Evolutionary conservation across 1,140 invertebrate genomes (phyloP).

Genomic region (Hycleus cichorii): DNA sequence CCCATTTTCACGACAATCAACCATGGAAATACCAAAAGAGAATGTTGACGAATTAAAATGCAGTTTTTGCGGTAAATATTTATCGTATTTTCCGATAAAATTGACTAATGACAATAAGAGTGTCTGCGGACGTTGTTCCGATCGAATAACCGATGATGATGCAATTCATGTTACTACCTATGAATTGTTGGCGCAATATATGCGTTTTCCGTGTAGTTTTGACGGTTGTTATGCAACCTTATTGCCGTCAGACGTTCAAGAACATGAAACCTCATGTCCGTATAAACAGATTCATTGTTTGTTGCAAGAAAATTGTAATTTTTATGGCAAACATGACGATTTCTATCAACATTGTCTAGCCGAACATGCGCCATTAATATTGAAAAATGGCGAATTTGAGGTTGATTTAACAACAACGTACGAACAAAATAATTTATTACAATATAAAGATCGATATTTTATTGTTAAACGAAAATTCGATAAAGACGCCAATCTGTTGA

Average conservation of each 20-base stretch:
- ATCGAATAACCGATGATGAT: neutral
- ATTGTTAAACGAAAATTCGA: slow-evolving; percentile 24
- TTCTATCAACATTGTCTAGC: slow-evolving; percentile 21
- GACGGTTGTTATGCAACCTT: slow-evolving; percentile 14
- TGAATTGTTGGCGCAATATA: slow-evolving; percentile 10
- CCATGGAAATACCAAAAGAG: neutral
- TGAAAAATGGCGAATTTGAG: slow-evolving; percentile 20
- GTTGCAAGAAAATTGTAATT: slow-evolving; percentile 8
- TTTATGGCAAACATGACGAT: slow-evolving; percentile 20
- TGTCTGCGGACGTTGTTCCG: slow-evolving; percentile 17
- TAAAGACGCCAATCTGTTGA: slow-evolving; percentile 7
- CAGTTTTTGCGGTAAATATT: slow-evolving; percentile 8
- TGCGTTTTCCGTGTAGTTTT: slow-evolving; percentile 17
- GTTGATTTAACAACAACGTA: slow-evolving; percentile 20
- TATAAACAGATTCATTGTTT: slow-evolving; percentile 2
- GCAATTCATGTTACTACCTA: slow-evolving; percentile 3
- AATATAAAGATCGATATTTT: slow-evolving; percentile 21
- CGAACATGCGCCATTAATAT: slow-evolving; percentile 10
- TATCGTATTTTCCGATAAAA: slow-evolving; percentile 19
- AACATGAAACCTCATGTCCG: slow-evolving; percentile 17
- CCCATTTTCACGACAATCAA: too few species aligned
- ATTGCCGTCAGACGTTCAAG: slow-evolving; percentile 6
- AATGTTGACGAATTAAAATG: slow-evolving; percentile 3
- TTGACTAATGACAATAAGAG: neutral
- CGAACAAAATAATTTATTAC: slow-evolving; percentile 22